Evolutionary conservation across 2,888 invertebrate species (phyloP).

Genomic region (Amiota minor): DNA sequence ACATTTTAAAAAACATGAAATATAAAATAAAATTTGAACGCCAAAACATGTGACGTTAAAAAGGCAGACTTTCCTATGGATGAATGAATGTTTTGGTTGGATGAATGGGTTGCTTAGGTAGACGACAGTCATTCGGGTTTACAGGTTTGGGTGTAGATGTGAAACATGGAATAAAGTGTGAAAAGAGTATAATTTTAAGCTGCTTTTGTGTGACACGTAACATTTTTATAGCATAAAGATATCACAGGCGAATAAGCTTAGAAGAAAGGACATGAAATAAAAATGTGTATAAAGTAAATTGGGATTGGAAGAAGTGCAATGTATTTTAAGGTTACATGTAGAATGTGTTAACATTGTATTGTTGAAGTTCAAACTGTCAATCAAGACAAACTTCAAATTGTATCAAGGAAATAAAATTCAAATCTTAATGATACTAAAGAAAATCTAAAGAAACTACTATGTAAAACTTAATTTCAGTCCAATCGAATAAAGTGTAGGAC

Average conservation of each 20-base stretch:
- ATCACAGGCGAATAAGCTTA: slow-evolving; percentile 4
- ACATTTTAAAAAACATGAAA: slow-evolving; percentile 33
- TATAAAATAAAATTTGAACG: slow-evolving; percentile 47
- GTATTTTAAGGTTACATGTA: background rate
- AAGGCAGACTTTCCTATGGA: slow-evolving; percentile 28
- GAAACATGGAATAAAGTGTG: slow-evolving; percentile 33
- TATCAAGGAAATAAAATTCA: no score
- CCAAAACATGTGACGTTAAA: slow-evolving; percentile 61
- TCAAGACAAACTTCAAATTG: slow-evolving; percentile 36
- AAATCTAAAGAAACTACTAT: no score
- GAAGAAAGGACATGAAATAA: slow-evolving; percentile 38
- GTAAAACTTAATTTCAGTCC: no score
- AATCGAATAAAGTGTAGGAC: no score
- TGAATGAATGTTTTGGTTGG: no score
- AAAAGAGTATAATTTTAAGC: slow-evolving; percentile 55
- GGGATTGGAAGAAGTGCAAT: background rate
- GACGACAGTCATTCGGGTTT: no score
- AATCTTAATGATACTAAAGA: no score
- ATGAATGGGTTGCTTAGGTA: no score
- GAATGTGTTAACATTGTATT: no score
- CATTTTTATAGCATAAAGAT: slow-evolving; percentile 46
- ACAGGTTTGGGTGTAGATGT: background rate
- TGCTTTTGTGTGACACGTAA: slow-evolving; percentile 47
- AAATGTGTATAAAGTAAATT: background rate
- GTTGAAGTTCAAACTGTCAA: background rate